Evolutionary conservation across 2,797 vertebrate genomes (phyloP), one percentile per base, ranked within the genome.

Genomic region (Dicrostonyx torquatus): DNA sequence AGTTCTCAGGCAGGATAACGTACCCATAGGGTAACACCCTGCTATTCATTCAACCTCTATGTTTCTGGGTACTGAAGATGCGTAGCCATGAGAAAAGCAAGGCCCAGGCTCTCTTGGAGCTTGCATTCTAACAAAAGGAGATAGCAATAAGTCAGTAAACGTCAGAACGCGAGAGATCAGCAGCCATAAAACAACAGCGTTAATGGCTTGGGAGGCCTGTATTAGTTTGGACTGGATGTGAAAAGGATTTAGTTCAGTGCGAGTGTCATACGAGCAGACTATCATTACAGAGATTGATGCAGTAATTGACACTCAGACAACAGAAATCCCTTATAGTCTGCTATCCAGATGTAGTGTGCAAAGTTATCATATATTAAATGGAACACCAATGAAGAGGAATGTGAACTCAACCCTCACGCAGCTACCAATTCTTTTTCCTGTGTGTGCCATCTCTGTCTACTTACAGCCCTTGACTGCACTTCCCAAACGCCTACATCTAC

Each of bases 301-400:
- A 20, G 17, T 64, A 88, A 94, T 55, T 43, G 91, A n/a, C 76
- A 93, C 55, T 53, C n/a, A 53, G 64, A 75, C 85, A 68, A 88
- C 20, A 53, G 37, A 68, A 76, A n/a, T 72, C 43, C 58, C 10
- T 88, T 79, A 45, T 85, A 48, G n/a, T 83, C 45, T 78, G 6
- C 84, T 82, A n/a, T 72, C 77, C 37, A 90, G 77, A 72, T n/a
- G 29, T 12, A 20, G 8, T 13, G 10, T 40, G 62, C 64, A 93
- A 29, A n/a, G 50, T 78, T 66, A 87, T 64, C 14, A 17, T n/a
- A 31, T 75, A 58, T 96, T 62, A 29, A 50, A 90, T 90, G 78
- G 66, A 72, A 60, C 48, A 29, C 1, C 31, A 58, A 76, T 89
- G 80, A 82, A 60, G 60, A 29, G 68, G 68, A 83, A 14, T 50